Conservation (phyloP, 2,113 vertebrate genomes). For the Phyllostomus hastatus region DNA sequence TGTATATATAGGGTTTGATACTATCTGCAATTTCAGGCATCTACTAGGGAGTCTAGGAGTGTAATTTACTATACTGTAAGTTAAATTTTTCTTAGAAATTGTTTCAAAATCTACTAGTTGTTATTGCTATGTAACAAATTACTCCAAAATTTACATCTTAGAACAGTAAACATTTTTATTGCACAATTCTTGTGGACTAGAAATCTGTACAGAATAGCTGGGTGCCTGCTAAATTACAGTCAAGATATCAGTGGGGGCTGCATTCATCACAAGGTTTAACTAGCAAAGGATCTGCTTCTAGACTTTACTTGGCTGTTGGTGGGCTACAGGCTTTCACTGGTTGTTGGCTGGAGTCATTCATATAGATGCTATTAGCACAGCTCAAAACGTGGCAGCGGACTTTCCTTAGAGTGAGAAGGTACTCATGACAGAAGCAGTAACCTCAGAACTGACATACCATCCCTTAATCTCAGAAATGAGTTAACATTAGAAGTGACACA, state of each 20-base stretch:
- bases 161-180: constrained; percentile 8
- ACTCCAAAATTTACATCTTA: neutral
- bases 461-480: neutral
- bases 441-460: neutral
- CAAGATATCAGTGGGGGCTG: neutral
- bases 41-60: neutral
- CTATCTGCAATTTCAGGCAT: neutral
- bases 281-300: neutral
- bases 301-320: neutral
- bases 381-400: neutral
- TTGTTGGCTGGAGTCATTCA: neutral
- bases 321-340: neutral
- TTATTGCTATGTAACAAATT: constrained; percentile 14
- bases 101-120: neutral
- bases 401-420: neutral
- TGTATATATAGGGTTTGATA: neutral
- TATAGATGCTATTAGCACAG: neutral
- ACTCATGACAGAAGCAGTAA: neutral
- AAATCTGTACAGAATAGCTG: neutral
- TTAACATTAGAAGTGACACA: neutral
- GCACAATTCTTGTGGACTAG: neutral
- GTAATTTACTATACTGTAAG: neutral
- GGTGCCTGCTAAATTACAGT: neutral
- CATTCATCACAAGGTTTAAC: neutral
- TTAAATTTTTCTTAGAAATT: neutral